Base-by-base conservation (phyloP, 2,113 vertebrate genomes). In the Agapornis roseicollis region DNA sequence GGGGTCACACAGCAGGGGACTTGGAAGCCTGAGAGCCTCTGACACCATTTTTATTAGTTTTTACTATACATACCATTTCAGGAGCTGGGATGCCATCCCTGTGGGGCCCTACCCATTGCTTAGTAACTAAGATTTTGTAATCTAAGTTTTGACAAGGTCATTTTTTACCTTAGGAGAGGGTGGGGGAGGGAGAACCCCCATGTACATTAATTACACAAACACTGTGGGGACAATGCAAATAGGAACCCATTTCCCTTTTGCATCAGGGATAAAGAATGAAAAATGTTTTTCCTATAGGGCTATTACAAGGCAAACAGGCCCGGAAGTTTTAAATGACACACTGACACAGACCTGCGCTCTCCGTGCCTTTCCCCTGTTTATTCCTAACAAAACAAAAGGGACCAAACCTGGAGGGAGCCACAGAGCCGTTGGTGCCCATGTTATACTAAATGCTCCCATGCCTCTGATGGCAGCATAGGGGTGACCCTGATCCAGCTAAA, bases 41-140 rank as follows among this genome's bases (percentile, higher is more conserved):
- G 98, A 98, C 98, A 98, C 97, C 60, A 90, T 97, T 98, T 98
- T 98, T 98, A 98, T 98, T 98, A 98, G 98, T 98, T 98, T 98
- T 98, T 96, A 98, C 97, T 98, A 97, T 97, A 97, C 97, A 97
- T 97, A 97, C 97, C 97, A 98, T 97, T 98, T 97, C 98, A 96
- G 96, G 93, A 97, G 97, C 95, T 0, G 10, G 94, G 97, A 98
- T 98, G 97, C 98, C 98, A 98, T 98, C 98, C 98, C 98, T 96
- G 96, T 94, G 96, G 98, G 98, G 97, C 97, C 90, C 87, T 97
- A 89, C 93, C 97, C 97, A 97, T 98, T 93, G 68, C 97, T 98
- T 98, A 95, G 98, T 98, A 98, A 98, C 98, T 98, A 97, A 98
- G 97, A 97, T 98, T 98, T 98, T 98, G 98, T 98, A 97, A 89